Evolutionary conservation across 2,113 vertebrate species (phyloP).

Genomic region (Microcebus ravelobensis): DNA sequence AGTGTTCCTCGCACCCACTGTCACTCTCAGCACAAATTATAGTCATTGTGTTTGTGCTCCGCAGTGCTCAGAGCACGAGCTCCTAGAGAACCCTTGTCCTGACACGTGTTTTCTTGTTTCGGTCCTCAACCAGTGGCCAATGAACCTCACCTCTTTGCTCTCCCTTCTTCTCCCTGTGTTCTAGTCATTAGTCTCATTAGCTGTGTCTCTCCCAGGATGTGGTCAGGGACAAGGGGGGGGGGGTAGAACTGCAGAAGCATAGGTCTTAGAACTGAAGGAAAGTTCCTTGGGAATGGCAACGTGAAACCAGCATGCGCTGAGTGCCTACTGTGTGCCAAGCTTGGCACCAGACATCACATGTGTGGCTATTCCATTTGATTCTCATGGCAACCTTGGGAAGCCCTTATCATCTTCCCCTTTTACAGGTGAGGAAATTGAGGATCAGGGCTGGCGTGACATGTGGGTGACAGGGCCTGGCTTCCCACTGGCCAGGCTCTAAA

Average conservation of each 20-base stretch:
- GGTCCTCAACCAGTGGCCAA: neutral
- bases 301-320: accelerated
- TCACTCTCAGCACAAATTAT: neutral
- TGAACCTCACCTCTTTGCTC: neutral
- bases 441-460: neutral
- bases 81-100: no score
- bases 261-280: neutral
- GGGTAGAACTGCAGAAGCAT: neutral
- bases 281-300: neutral
- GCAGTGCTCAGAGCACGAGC: neutral
- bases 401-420: neutral
- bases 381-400: neutral
- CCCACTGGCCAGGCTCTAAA: neutral
- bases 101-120: neutral
- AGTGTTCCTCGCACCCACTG: accelerated
- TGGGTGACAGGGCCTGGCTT: neutral
- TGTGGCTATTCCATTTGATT: neutral
- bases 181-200: neutral
- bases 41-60: neutral
- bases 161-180: neutral
- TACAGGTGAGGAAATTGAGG: neutral
- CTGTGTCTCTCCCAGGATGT: neutral
- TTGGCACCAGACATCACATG: no score
- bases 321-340: neutral
- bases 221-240: neutral